Percentiles rank a stretch among this genome's conserved stretches.
These are phyloP conservation scores for Leptogaster cylindrica DNA, from an alignment of 2,888 invertebrate genomes.

Conservation along the genomic window DNA sequence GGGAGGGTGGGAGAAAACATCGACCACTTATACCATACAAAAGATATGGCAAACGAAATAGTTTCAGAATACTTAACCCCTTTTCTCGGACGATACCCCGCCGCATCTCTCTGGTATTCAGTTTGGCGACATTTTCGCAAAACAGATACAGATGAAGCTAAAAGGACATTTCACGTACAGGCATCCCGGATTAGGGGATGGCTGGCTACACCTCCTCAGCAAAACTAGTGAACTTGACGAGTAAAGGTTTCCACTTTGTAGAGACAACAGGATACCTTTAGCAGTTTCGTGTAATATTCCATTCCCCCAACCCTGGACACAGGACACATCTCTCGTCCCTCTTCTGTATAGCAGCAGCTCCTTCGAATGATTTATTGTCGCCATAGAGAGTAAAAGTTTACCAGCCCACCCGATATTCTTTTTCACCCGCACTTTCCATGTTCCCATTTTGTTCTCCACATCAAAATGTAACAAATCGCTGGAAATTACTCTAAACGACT, in stretches of 20 bases:
- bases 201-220: conserved; percentile 32
- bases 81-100: conserved; percentile 36
- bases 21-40: conserved; percentile 40
- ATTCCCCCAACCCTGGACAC: not conserved
- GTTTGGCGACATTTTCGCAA: conserved; percentile 33
- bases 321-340: not conserved
- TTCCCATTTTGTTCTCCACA: conserved; percentile 5
- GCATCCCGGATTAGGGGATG: conserved; percentile 41
- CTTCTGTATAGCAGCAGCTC: conserved; percentile 37
- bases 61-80: conserved; percentile 42
- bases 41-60: conserved; percentile 41
- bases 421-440: not conserved
- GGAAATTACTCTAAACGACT: conserved; percentile 46
- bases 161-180: conserved; percentile 35
- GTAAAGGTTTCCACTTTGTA: conserved; percentile 47
- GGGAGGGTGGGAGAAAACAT: conserved; percentile 12
- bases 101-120: conserved; percentile 6
- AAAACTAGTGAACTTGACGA: conserved; percentile 42
- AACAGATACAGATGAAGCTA: conserved; percentile 38
- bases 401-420: conserved; percentile 15
- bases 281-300: conserved; percentile 44
- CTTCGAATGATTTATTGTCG: conserved; percentile 47
- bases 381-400: conserved; percentile 47
- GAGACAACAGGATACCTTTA: conserved; percentile 47
- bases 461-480: conserved; percentile 47